Percentiles rank a stretch among this genome's conserved stretches.
Conservation (phyloP, 2,113 vertebrate genomes). For the Heterochromis multidens region DNA sequence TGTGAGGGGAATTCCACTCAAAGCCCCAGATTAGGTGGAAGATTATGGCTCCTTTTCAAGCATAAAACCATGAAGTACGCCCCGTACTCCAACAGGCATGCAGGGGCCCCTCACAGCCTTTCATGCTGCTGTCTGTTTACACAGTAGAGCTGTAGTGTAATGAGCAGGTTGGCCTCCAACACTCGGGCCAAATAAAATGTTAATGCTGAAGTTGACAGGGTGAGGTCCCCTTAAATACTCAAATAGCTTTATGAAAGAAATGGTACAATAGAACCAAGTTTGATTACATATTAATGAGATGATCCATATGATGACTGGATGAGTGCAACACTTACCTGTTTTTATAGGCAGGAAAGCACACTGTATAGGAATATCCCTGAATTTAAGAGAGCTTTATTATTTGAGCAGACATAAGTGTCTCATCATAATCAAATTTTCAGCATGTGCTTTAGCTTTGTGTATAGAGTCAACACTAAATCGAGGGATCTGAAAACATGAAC, state of each 20-base stretch:
- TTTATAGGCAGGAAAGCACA: not conserved
- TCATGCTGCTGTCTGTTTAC: conserved; percentile 66
- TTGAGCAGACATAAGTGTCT: not conserved
- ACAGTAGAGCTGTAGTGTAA: conserved; percentile 36
- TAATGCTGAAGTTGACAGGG: conserved; percentile 4
- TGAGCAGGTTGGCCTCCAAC: conserved; percentile 30
- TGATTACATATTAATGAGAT: not conserved
- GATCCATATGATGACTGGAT: not conserved
- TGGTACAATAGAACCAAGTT: not conserved
- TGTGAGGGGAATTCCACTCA: conserved; percentile 59
- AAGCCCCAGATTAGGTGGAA: conserved; percentile 60
- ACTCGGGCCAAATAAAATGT: conserved; percentile 24
- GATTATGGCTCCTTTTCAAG: conserved; percentile 63
- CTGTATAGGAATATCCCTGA: not conserved
- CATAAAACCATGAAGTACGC: conserved; percentile 63
- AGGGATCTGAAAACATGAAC: not conserved
- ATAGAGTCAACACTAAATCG: not conserved
- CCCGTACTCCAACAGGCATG: conserved; percentile 61
- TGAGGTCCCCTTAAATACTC: not conserved
- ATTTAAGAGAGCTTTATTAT: not conserved
- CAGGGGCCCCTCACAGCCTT: conserved; percentile 55
- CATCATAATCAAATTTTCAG: not conserved
- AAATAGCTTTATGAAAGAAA: not conserved
- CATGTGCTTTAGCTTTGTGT: not conserved
- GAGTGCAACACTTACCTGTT: not conserved